These are phyloP conservation scores for Andrena hattorfiana DNA, from an alignment of 2,888 invertebrate species.

Conservation along the genomic window DNA sequence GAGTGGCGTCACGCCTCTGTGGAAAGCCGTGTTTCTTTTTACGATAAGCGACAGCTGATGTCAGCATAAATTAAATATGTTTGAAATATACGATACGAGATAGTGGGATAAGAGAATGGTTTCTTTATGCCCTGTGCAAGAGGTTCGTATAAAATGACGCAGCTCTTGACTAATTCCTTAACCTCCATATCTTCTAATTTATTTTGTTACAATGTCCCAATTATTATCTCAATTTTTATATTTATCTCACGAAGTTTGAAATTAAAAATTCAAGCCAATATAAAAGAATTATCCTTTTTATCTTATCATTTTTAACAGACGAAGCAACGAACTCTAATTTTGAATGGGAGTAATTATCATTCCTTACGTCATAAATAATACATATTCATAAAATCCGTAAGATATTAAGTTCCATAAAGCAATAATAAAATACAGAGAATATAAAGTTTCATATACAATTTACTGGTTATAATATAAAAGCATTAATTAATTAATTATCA, in stretches of 20 bases:
- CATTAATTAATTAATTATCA: too few species aligned
- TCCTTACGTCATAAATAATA: too few species aligned
- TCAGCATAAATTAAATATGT: conserved; percentile 55
- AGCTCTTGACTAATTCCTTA: not conserved
- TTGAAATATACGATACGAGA: conserved; percentile 5
- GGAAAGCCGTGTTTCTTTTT: conserved; percentile 20
- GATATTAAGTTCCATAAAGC: too few species aligned
- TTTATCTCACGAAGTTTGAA: not conserved
- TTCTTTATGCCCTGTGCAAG: conserved; percentile 1
- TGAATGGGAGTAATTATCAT: too few species aligned
- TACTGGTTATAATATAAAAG: too few species aligned
- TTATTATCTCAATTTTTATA: too few species aligned
- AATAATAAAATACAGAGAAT: too few species aligned
- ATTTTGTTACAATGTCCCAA: not conserved
- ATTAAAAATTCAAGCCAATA: not conserved
- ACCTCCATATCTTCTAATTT: not conserved
- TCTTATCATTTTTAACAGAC: too few species aligned
- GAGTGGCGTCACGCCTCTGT: conserved; percentile 29
- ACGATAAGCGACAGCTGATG: conserved; percentile 43
- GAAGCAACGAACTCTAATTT: too few species aligned
- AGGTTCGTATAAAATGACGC: not conserved
- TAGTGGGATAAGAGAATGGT: conserved; percentile 16
- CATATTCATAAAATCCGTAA: too few species aligned
- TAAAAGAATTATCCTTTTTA: too few species aligned
- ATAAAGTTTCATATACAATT: too few species aligned